Conservation (phyloP, 2,888 invertebrate genomes). For the Dryomyza anilis region DNA sequence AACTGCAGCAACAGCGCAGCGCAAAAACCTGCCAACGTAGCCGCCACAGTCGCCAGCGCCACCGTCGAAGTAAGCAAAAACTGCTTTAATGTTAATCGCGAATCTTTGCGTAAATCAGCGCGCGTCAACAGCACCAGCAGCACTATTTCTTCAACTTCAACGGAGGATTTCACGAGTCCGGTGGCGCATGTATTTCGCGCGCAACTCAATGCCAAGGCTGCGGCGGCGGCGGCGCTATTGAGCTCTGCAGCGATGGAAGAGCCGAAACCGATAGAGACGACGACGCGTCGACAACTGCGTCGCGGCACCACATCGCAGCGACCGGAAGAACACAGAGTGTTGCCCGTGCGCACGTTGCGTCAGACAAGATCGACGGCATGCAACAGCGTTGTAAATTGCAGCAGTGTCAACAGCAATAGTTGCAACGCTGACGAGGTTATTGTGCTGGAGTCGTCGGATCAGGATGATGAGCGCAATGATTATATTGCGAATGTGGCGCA, state of each 20-base stretch:
- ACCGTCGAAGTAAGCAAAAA: conserved; percentile 32
- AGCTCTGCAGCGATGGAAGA: conserved; percentile 19
- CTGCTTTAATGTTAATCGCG: conserved; percentile 36
- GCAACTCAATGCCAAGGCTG: not conserved
- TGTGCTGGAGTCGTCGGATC: conserved; percentile 31
- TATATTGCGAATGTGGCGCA: conserved; percentile 54
- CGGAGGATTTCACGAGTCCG: conserved; percentile 46
- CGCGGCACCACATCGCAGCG: conserved; percentile 15
- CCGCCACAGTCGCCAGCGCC: no score
- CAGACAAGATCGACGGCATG: conserved; percentile 28
- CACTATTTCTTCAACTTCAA: conserved; percentile 56
- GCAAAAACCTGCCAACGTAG: conserved; percentile 34
- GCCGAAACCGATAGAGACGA: conserved; percentile 26
- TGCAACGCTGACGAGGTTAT: conserved; percentile 24
- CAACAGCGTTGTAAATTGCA: not conserved
- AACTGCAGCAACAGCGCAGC: conserved; percentile 29
- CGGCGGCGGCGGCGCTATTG: not conserved
- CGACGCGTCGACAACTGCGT: conserved; percentile 29
- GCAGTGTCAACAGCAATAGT: not conserved
- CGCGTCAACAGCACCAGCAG: conserved; percentile 60
- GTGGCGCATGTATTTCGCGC: not conserved
- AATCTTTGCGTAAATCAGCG: conserved; percentile 55
- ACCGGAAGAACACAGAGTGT: not conserved
- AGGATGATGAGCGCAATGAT: conserved; percentile 21
- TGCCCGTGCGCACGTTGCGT: conserved; percentile 16